Base-by-base conservation (phyloP, 2,888 invertebrate species). In the Pogonocherus hispidulus region DNA sequence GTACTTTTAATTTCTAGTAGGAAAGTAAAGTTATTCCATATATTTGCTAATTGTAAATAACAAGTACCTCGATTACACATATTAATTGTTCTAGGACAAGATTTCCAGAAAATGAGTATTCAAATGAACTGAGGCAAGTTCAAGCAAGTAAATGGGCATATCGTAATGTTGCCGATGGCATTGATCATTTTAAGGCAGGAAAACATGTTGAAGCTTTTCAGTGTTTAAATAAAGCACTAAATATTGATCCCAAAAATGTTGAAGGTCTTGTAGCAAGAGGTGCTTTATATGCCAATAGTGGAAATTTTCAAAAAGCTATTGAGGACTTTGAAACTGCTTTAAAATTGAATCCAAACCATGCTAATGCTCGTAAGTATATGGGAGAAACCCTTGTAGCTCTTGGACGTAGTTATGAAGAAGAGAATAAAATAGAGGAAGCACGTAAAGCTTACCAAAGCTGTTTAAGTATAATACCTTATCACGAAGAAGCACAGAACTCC, bases 91-190 rank as follows among this genome's bases (percentile, higher is more conserved):
- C 77, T 81, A 95, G 94, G 80, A 89, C 91, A 76, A 90, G 92
- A 80, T 95, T 95, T 82, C 90, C 93, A 35, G 89, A 92, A 72
- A 89, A 91, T 76, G 96, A 97, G 80, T 95, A 92, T 86, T 94
- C 95, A 41, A 89, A 90, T 78, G 94, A 94, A 84, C 87, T 98
- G 76, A 91, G 96, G 68, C 95, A 95, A 86, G 90, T 92, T 19
- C 97, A 98, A 87, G 96, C 96, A 54, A 94, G 94, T 84, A 95
- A 95, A 85, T 96, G 96, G 95, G 97, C 97, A 1, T 95, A 96
- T 86, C 91, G 94, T 84, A 89, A 88, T 82, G 97, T 98, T 20
- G 95, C 96, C n/a, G 95, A 97, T 85, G 98, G 98, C 20, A 97
- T 98, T 79, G 94, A 94, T 82, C 94, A 95, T 87, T 97, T 97